phyloP scores from a whole-genome alignment of 2,797 vertebrate genomes.

The Enteromius unitaeniatus region DNA sequence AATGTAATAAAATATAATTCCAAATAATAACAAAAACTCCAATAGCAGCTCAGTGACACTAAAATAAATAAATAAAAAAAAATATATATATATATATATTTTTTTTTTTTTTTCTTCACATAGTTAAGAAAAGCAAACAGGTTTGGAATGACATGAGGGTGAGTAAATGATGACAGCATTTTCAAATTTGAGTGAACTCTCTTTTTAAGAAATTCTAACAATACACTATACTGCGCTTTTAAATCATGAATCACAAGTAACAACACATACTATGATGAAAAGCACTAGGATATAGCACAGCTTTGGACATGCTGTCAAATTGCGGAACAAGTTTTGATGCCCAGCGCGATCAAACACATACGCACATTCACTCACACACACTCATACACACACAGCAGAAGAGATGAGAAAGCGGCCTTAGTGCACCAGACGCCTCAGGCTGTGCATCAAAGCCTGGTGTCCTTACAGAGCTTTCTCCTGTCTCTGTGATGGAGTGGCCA shows the following conservation, averaged over 20 bases:
- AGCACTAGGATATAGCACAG: slow-evolving; percentile 11
- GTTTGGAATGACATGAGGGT: background rate
- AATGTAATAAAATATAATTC: background rate
- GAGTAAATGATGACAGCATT: background rate
- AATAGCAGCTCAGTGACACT: background rate
- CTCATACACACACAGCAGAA: slow-evolving; percentile 16
- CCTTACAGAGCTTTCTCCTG: slow-evolving; percentile 53
- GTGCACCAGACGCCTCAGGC: slow-evolving; percentile 46
- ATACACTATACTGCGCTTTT: background rate
- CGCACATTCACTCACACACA: slow-evolving; percentile 14
- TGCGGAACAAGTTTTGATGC: slow-evolving; percentile 28
- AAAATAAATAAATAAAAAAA: too few species aligned
- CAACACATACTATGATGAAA: slow-evolving; percentile 11
- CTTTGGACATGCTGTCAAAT: slow-evolving; percentile 33
- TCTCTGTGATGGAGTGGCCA: slow-evolving; percentile 44
- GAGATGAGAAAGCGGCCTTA: slow-evolving; percentile 40
- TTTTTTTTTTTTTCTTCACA: background rate
- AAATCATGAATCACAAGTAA: background rate
- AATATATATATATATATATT: too few species aligned
- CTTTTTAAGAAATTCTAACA: background rate
- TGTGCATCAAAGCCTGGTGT: slow-evolving; percentile 49
- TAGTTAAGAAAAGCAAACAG: background rate
- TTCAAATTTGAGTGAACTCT: background rate
- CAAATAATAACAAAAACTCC: background rate
- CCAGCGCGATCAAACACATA: slow-evolving; percentile 26